A percentile compares a stretch with the other conserved stretches of the same genome.
phyloP scores from a whole-genome alignment of 2,797 vertebrate species.

The Galagoides demidoff region DNA sequence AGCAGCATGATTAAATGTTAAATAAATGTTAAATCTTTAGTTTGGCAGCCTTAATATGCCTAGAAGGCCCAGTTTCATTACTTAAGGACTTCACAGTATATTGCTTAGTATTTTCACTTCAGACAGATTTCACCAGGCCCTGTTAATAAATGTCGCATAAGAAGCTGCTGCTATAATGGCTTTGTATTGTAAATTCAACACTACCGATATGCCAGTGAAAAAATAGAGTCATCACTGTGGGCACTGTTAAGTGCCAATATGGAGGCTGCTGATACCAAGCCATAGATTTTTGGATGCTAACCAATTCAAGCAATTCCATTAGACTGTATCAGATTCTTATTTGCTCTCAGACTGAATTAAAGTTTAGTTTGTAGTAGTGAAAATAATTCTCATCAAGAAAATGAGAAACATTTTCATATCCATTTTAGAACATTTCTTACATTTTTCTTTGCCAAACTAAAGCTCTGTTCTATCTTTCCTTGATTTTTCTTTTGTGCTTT shows the following conservation, averaged over 20 bases:
- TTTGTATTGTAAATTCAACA: background rate
- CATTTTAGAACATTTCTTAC: background rate
- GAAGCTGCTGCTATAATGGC: background rate
- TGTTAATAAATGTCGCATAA: slow-evolving; percentile 18
- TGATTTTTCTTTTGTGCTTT: background rate
- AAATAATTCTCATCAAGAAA: slow-evolving; percentile 4
- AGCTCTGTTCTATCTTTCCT: background rate
- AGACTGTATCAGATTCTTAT: slow-evolving; percentile 43
- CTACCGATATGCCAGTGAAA: background rate
- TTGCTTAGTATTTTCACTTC: slow-evolving; percentile 38
- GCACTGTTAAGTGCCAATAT: background rate
- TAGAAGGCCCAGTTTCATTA: background rate
- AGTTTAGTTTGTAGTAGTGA: background rate
- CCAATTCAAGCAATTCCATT: slow-evolving; percentile 46
- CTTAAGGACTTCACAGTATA: background rate
- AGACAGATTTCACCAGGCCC: background rate
- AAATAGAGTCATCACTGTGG: slow-evolving; percentile 31
- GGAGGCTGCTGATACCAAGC: slow-evolving; percentile 55
- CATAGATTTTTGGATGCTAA: slow-evolving; percentile 60
- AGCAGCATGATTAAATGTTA: slow-evolving; percentile 71
- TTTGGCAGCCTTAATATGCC: background rate
- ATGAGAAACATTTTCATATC: background rate
- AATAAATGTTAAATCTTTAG: slow-evolving; percentile 59
- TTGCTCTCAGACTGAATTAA: slow-evolving; percentile 29
- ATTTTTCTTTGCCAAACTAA: background rate